These are phyloP conservation scores for Neoaliturus tenellus DNA, from an alignment of 2,888 invertebrate genomes.

Conservation along the genomic window DNA sequence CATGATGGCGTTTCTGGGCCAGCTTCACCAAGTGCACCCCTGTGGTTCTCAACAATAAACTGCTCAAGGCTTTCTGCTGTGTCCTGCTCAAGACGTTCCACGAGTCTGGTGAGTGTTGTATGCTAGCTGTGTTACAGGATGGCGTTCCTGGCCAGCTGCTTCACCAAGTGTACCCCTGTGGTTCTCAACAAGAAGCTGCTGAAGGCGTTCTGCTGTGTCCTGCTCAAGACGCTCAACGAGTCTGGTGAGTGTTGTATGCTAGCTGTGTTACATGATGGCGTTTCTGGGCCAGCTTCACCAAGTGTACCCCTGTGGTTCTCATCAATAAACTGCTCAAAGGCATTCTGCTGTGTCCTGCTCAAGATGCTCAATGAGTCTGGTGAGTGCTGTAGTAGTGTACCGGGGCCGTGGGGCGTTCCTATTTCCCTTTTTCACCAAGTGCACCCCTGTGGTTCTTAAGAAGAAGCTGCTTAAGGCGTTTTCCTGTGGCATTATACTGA, in stretches of 20 bases:
- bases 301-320: slow-evolving; percentile 86
- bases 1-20: slow-evolving; percentile 78
- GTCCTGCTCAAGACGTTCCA: slow-evolving; percentile 87
- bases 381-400: too few relatives aligned
- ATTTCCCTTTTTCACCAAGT: slow-evolving; percentile 87
- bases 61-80: slow-evolving; percentile 88
- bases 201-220: slow-evolving; percentile 85
- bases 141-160: slow-evolving; percentile 88
- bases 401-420: too few relatives aligned
- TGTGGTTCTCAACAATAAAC: slow-evolving; percentile 90
- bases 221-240: slow-evolving; percentile 88
- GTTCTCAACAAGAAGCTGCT: slow-evolving; percentile 93
- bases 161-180: slow-evolving; percentile 87
- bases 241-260: slow-evolving; percentile 81
- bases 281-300: slow-evolving; percentile 90
- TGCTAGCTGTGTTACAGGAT: too few relatives aligned
- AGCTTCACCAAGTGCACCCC: slow-evolving; percentile 90
- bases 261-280: too few relatives aligned
- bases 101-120: slow-evolving; percentile 83
- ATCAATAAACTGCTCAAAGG: slow-evolving; percentile 95
- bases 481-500: too few relatives aligned
- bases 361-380: slow-evolving; percentile 88
- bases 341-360: slow-evolving; percentile 84
- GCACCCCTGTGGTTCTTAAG: slow-evolving; percentile 87
- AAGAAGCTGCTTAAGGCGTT: slow-evolving; percentile 94